These are phyloP conservation scores for Mormyrops boulengeri DNA, from an alignment of 2,797 vertebrate genomes.

Conservation along the genomic window DNA sequence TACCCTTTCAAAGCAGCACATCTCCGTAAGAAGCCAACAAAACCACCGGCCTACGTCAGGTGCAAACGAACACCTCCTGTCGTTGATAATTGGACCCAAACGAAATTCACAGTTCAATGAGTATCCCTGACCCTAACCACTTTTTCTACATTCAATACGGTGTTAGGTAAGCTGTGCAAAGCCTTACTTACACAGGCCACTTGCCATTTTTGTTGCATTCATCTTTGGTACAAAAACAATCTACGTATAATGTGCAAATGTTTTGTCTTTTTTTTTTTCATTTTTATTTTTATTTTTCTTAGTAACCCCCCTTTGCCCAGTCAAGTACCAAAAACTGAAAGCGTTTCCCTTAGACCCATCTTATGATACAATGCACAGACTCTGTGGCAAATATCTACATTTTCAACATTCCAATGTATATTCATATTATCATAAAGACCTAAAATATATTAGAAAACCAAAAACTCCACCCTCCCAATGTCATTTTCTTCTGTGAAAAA, in stretches of 20 bases:
- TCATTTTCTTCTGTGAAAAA: slow-evolving; percentile 69
- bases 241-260: slow-evolving; percentile 99
- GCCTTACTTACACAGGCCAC: slow-evolving; percentile 99
- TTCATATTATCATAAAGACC: slow-evolving; percentile 87
- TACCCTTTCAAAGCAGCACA: slow-evolving; percentile 68
- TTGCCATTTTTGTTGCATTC: slow-evolving; percentile 98
- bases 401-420: slow-evolving; percentile 95
- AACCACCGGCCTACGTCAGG: slow-evolving; percentile 65
- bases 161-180: slow-evolving; percentile 99
- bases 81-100: slow-evolving; percentile 99
- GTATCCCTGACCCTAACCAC: slow-evolving; percentile 90
- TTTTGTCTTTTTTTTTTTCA: slow-evolving; percentile 80
- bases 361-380: slow-evolving; percentile 97
- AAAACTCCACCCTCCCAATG: slow-evolving; percentile 69
- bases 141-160: slow-evolving; percentile 99
- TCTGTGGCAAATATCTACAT: slow-evolving; percentile 99
- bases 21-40: slow-evolving; percentile 75
- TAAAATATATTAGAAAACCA: slow-evolving; percentile 79
- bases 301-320: slow-evolving; percentile 28
- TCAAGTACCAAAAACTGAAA: slow-evolving; percentile 66
- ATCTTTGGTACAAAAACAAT: slow-evolving; percentile 99
- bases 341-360: slow-evolving; percentile 83
- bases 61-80: slow-evolving; percentile 89
- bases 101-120: slow-evolving; percentile 99
- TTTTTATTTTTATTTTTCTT: slow-evolving; percentile 26